Base-by-base conservation (phyloP, 2,888 invertebrate genomes). In the Ephialtes manifestator region DNA sequence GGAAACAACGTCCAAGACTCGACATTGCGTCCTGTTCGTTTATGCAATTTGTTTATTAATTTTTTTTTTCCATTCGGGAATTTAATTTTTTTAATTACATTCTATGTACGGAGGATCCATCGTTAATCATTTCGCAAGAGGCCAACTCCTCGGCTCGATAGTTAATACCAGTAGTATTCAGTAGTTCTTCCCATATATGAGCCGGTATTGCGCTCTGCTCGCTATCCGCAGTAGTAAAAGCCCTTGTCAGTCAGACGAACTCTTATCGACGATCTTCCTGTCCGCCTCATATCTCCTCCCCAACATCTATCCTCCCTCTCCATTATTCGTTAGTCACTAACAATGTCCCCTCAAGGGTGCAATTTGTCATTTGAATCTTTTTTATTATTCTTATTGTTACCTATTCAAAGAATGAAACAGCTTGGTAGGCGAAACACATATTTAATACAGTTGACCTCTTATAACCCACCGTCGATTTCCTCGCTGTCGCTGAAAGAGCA, bases 211-310 rank as follows among this genome's bases (percentile, higher is more conserved):
- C 31, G 35, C 35, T 53, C 31, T n/a, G n/a, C 7, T 63, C 71
- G 65, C 60, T 67, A 51, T 68, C 48, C 63, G 77, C 78, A 83
- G 67, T 78, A 51, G 71, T 71, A 11, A 15, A 24, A 53, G 55
- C 65, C 76, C 39, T 71, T 60, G 39, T 72, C 60, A 67, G 72
- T 78, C 78, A 24, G 78, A 72, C 82, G 58, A 20, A 11, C 20
- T 74, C 28, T 58, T 51, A 83, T 83, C 60, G 53, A 68, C 72
- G 28, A 74, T 48, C 60, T 51, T 67, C 46, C 65, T 68, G 58
- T 35, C 65, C 60, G 58, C 67, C 65, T 72, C 39, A 43, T 18
- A 68, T 48, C 11, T 74, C 46, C 18, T 35, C 15, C 48, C n/a
- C 20, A 20, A 63, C 58, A 60, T 68, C 20, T 68, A 58, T 74